Percentiles rank a stretch among this genome's conserved stretches.
Evolutionary conservation across 2,797 vertebrate species (phyloP).

Genomic region (Hylomyscus alleni): DNA sequence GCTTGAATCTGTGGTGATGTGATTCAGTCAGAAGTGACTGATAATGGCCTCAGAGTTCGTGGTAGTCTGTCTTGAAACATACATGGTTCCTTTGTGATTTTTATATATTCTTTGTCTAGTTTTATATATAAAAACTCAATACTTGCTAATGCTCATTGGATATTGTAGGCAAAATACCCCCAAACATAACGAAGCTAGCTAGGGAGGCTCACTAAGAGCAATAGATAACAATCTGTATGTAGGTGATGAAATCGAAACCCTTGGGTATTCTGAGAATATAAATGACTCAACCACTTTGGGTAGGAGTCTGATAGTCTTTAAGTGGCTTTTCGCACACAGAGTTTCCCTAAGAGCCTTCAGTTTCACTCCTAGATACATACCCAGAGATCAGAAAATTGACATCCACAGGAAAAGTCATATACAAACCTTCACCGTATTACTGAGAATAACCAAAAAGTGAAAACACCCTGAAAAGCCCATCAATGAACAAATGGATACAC

Average conservation of each 20-base stretch:
- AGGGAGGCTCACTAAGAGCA: not conserved
- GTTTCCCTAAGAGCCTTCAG: not conserved
- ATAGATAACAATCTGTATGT: not conserved
- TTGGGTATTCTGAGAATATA: not conserved
- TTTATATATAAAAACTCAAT: not conserved
- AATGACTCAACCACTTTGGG: not conserved
- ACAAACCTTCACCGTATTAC: not conserved
- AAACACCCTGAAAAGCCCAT: not conserved
- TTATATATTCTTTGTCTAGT: not conserved
- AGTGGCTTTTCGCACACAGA: not conserved
- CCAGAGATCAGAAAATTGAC: not conserved
- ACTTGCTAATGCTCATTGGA: not conserved
- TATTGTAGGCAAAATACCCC: not conserved
- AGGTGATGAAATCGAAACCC: not conserved
- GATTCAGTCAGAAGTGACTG: not conserved
- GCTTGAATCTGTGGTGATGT: not conserved
- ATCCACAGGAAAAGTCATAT: not conserved
- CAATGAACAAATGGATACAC: not conserved
- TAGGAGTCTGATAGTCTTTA: not conserved
- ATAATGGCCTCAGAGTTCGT: not conserved
- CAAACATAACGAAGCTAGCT: not conserved
- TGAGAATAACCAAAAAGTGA: not conserved
- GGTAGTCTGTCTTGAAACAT: not conserved
- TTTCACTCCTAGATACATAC: not conserved
- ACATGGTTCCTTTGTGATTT: conserved; percentile 40